Evolutionary conservation across 1,140 invertebrate genomes (phyloP), one percentile per base, ranked within the genome.

Genomic region (Drosophila tani): DNA sequence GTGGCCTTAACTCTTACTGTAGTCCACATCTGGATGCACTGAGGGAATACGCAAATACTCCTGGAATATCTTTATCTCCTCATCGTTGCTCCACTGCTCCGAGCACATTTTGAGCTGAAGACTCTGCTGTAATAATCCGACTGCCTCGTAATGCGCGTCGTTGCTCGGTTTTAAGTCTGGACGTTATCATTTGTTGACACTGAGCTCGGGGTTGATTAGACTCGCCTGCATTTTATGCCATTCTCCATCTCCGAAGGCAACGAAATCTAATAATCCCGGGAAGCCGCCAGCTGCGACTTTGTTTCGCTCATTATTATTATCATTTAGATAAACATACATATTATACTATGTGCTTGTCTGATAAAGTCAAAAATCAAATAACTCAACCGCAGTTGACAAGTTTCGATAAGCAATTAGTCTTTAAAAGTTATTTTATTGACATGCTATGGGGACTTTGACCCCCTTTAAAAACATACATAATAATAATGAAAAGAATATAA

Each of bases 21-120:
- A 98, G 93, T 98, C 94, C 32, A 97, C 93, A 91, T 97, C 93
- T 2, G 97, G 97, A 77, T 98, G 97, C 6, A 97, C 96, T 19
- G 96, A 96, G 3, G 97, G 96, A 62, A 98, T 97, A 67, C 95
- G 93, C n/a, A 98, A 92, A 93, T 98, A 98, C 91, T 97, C 95
- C 24, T 95, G 94, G 92, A 98, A 98, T 82, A 96, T 96, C 59
- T 95, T 94, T 65, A 97, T 95, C 86, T 96, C 96, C 91, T 94
- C 93, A 92, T 95, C 92, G 83, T 96, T 95, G 81, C 91, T 91
- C 91, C 82, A 93, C 81, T 67, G 35, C 1, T 49, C 29, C 5
- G 35, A 47, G 19, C 56, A 50, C 84, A 87, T 87, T 57, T 79
- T 49, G 21, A 32, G 35, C 15, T 43, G 21, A 40, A 15, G 12